Percentiles rank a stretch among this genome's conserved stretches.
Evolutionary conservation across 2,888 invertebrate genomes (phyloP).

Genomic region (Spisula subtruncata): DNA sequence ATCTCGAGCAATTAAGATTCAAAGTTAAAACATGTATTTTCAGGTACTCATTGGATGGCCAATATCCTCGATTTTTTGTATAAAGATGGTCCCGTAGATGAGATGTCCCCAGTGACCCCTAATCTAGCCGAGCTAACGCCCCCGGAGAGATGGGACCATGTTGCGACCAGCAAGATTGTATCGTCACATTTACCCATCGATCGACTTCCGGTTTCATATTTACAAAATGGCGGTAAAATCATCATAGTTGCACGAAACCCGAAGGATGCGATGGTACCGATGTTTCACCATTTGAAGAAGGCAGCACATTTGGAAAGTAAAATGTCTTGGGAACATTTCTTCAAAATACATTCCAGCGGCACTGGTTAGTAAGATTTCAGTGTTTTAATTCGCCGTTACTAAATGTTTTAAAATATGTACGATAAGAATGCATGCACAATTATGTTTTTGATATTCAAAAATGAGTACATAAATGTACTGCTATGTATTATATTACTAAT

Average conservation of each 20-base stretch:
- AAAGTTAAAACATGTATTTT: neutral
- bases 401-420: no score
- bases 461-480: no score
- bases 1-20: no score
- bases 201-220: neutral
- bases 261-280: slow-evolving; percentile 21
- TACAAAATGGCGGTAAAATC: slow-evolving; percentile 16
- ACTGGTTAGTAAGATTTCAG: neutral
- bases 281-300: slow-evolving; percentile 23
- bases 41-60: slow-evolving; percentile 35
- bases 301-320: neutral
- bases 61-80: slow-evolving; percentile 14
- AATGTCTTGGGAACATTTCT: slow-evolving; percentile 13
- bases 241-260: slow-evolving; percentile 22
- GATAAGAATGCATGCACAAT: no score
- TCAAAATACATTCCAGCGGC: neutral
- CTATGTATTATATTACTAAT: no score
- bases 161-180: neutral
- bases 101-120: neutral
- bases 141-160: neutral
- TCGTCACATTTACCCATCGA: neutral
- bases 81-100: neutral
- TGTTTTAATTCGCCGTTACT: no score
- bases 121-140: neutral
- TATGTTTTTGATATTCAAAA: no score